Conservation (phyloP, 2,113 vertebrate species). For the Phyllostomus discolor region DNA sequence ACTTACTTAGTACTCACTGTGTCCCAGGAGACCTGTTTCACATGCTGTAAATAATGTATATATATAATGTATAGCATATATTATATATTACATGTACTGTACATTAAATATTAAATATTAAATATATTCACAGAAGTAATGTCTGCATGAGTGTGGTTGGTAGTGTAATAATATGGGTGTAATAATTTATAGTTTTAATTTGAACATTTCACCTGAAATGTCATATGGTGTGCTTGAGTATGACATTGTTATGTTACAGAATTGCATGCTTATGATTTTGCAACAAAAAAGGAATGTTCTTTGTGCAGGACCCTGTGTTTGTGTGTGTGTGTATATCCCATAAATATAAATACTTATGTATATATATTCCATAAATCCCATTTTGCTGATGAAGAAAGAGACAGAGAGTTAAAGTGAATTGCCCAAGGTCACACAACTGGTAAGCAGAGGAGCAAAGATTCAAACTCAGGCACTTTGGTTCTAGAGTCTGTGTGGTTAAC, state of each 20-base stretch:
- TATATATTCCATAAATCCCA: neutral
- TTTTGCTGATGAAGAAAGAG: neutral
- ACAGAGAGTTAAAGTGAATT: neutral
- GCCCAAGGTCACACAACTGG: neutral
- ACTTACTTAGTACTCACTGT: neutral
- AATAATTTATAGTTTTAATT: too few species aligned
- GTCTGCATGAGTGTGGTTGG: too few species aligned
- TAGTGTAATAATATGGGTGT: too few species aligned
- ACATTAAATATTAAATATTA: neutral
- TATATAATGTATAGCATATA: neutral
- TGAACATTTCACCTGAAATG: too few species aligned
- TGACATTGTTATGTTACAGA: too few species aligned
- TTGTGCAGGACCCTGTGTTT: too few species aligned
- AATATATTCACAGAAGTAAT: too few species aligned
- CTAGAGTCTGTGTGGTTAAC: neutral
- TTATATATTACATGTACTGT: too few species aligned
- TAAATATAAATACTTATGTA: neutral
- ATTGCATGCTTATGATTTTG: too few species aligned
- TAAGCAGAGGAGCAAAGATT: neutral
- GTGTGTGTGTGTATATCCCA: too few species aligned
- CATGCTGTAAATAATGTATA: neutral
- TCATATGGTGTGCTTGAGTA: too few species aligned
- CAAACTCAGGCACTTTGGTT: neutral
- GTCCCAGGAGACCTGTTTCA: neutral
- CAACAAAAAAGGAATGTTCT: too few species aligned